These are phyloP conservation scores for Halictus rubicundus DNA, from an alignment of 1,140 invertebrate genomes.

Conservation along the genomic window DNA sequence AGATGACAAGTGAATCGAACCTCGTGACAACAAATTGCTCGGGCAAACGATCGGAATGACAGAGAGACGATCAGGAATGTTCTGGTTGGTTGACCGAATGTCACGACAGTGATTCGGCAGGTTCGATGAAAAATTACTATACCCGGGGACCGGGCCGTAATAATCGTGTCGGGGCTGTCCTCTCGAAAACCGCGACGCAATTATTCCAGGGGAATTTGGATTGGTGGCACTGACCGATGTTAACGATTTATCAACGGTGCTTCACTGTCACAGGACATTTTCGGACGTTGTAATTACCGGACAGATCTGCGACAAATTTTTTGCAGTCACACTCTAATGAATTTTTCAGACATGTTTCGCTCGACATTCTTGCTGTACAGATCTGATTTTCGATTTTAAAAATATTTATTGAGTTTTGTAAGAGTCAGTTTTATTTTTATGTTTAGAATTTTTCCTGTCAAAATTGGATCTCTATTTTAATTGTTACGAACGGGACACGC, in stretches of 20 bases:
- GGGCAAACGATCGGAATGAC: conserved; percentile 15
- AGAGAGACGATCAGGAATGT: background rate
- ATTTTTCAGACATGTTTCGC: too few relatives aligned
- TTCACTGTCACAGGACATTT: conserved; percentile 6
- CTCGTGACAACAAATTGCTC: conserved; percentile 58
- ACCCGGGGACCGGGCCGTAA: conserved; percentile 49
- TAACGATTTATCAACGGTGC: conserved; percentile 40
- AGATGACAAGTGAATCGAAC: conserved; percentile 1
- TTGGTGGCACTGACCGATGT: conserved; percentile 56
- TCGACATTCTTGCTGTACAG: too few relatives aligned
- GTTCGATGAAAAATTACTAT: conserved; percentile 65
- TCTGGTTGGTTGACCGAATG: conserved; percentile 13
- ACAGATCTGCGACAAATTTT: too few relatives aligned
- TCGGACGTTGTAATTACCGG: too few relatives aligned
- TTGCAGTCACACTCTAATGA: too few relatives aligned
- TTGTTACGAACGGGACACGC: too few relatives aligned
- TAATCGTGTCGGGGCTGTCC: conserved; percentile 58
- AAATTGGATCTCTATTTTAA: too few relatives aligned
- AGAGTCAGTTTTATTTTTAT: too few relatives aligned
- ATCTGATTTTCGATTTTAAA: too few relatives aligned
- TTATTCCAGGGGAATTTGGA: conserved; percentile 48
- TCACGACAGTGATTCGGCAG: conserved; percentile 58
- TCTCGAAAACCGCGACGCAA: conserved; percentile 46
- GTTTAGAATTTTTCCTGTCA: too few relatives aligned
- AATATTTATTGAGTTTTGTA: too few relatives aligned